Evolutionary conservation across 2,888 invertebrate genomes (phyloP), one percentile per base, ranked within the genome.

Genomic region (Abscondita cerata): DNA sequence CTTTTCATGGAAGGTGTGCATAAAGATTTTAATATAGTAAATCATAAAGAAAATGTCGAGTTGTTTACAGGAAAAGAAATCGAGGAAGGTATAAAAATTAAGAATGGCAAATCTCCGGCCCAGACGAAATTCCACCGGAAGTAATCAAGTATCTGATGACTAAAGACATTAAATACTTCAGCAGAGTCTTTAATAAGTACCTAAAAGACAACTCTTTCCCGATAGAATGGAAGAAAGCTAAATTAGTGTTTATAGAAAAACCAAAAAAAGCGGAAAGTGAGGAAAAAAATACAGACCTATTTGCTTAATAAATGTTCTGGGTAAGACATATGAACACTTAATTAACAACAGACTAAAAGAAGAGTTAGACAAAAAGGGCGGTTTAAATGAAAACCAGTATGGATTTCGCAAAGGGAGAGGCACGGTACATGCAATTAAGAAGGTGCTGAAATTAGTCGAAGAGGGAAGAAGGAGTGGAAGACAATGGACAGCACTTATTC

Each of bases 171-270:
- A n/a, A 2, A 11, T 5, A 12, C 8, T 9, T 15, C 8, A 16
- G 31, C 15, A 2, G 11, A 2, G 5, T 50, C 1, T 31, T 31
- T 16, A 34, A 34, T 4, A 18, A 4, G 4, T 4, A 8, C 16
- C 6, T 51, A 19, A 8, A 3, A 16, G 16, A 34, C 34, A 44
- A 13, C 12, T 18, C 6, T 50, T 56, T 19, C 56, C 56, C 1
- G 20, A 48, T 18, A 18, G 9, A 13, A n/a, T 60, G 55, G 60
- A 64, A 64, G 25, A 25, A 12, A 20, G 48, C 59, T n/a, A 15
- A 33, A 38, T 16, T 60, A 5, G 52, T 64, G 12, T 48, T 64
- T 19, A 34, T 60, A 12, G 12, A 12, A 15, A 64, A 64, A 9
- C 38, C 38, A 34, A 50, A 1, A 48, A 51, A 31, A 40, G 59